Evolutionary conservation across 92 coral and sea anemone genomes (phyloP), one percentile per base, ranked within the genome.

Genomic region (Hydrozoanthus gracilis): DNA sequence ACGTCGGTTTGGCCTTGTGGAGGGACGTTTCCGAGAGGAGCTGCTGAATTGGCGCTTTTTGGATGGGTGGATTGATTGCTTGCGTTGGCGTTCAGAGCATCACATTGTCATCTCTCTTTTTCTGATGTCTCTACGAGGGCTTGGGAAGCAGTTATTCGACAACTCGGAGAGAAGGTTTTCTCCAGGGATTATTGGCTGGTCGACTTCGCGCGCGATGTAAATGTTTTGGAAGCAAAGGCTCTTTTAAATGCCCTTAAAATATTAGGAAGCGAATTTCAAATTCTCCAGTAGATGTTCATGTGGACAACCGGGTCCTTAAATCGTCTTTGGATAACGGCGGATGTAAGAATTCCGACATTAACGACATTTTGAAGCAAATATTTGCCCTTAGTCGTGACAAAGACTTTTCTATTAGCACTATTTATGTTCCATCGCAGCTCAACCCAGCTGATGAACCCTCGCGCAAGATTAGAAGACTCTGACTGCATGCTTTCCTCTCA

Each of bases 371-470:
- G 64, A 90, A 86, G 78, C 88, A 68, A 48, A 78, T 90, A 9
- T 56, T 65, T 44, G 16, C 12, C 5, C 79, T 82, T 47, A 71
- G 87, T 50, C 73, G 92, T 7, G 73, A 75, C 15, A 16, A 71
- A 44, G 71, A 86, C 15, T 78, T 89, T 27, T 73, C 76, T 51
- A 48, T 89, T 49, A 51, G 66, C 6, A 12, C 83, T 16, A 39
- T 46, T 8, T 86, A 50, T 64, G 86, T 85, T 0, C 86, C 92
- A 1, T 89, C 89, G 16, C 9, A 12, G n/a, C 35, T 50, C 18
- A 87, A 87, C 47, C 70, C 83, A 20, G 87, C 89, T 7, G 92
- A 89, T 56, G 78, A 55, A 4, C 89, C 89, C 45, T 89, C 82
- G 0, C 67, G 86, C 13, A 13, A n/a, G 44, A 60, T 48, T 18